Evolutionary conservation across 2,888 invertebrate species (phyloP).

Genomic region (Exephanes ischioxanthus): DNA sequence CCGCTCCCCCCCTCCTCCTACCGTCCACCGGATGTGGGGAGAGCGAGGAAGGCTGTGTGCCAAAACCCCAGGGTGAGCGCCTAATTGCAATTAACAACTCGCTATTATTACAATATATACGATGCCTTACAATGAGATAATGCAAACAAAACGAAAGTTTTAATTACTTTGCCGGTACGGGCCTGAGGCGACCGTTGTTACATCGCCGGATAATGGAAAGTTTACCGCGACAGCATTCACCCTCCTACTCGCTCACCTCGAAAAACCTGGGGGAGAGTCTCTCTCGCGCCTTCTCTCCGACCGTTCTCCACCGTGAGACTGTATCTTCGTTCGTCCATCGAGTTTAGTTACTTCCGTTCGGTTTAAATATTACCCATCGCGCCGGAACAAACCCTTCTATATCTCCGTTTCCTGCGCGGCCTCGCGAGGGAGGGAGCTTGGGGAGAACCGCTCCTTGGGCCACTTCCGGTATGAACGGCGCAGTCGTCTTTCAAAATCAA

Average conservation of each 20-base stretch:
- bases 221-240: slow-evolving; percentile 80
- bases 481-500: too few species aligned
- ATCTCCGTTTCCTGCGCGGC: background rate
- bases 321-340: slow-evolving; percentile 63
- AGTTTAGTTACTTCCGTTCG: slow-evolving; percentile 48
- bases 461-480: too few species aligned
- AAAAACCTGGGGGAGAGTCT: slow-evolving; percentile 55
- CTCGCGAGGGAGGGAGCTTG: background rate
- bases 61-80: slow-evolving; percentile 76
- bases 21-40: background rate
- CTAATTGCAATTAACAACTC: slow-evolving; percentile 85
- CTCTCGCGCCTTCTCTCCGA: slow-evolving; percentile 53
- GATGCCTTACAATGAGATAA: slow-evolving; percentile 84
- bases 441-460: background rate
- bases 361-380: slow-evolving; percentile 15
- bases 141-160: slow-evolving; percentile 85
- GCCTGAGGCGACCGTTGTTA: slow-evolving; percentile 81
- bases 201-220: slow-evolving; percentile 83
- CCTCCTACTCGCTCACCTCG: slow-evolving; percentile 59
- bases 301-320: slow-evolving; percentile 26
- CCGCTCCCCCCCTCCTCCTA: too few species aligned
- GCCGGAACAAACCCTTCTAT: background rate
- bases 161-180: slow-evolving; percentile 83
- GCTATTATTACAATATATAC: slow-evolving; percentile 84
- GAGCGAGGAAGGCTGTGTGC: slow-evolving; percentile 58